phyloP scores from a whole-genome alignment of 2,888 invertebrate species.

The Dascillus cervinus region DNA sequence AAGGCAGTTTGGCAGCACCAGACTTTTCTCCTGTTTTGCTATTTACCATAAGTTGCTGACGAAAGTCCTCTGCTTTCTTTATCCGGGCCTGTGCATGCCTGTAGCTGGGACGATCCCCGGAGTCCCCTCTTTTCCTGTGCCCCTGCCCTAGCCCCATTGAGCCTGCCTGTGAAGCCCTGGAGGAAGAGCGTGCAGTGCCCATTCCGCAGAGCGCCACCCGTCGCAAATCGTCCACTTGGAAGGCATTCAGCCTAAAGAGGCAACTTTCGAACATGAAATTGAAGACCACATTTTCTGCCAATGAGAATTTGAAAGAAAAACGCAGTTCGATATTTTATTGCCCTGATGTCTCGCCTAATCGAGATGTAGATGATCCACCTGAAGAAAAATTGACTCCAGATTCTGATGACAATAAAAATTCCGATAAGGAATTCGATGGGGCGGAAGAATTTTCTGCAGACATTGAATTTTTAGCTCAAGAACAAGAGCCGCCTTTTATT shows the following conservation, averaged over 20 bases:
- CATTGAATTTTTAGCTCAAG: conserved; percentile 38
- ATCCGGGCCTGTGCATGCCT: conserved; percentile 35
- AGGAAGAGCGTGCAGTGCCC: conserved; percentile 33
- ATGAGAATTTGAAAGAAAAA: conserved; percentile 37
- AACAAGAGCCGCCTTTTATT: conserved; percentile 24
- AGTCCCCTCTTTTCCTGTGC: conserved; percentile 37
- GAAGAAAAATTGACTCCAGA: conserved; percentile 35
- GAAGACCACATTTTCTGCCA: conserved; percentile 53
- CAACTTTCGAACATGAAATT: conserved; percentile 71
- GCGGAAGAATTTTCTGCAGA: conserved; percentile 32
- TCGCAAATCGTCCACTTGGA: conserved; percentile 63
- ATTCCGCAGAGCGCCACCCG: conserved; percentile 41
- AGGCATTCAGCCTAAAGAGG: conserved; percentile 71
- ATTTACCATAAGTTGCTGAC: conserved; percentile 32
- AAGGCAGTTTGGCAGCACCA: conserved; percentile 19
- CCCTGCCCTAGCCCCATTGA: conserved; percentile 45
- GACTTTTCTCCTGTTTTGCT: conserved; percentile 30
- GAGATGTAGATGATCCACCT: conserved; percentile 23
- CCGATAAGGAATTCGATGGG: conserved; percentile 10
- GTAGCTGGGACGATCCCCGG: conserved; percentile 40
- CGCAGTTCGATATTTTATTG: conserved; percentile 39
- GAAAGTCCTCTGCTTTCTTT: conserved; percentile 28
- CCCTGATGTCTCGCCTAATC: conserved; percentile 25
- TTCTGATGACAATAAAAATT: conserved; percentile 30
- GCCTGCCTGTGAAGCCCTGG: conserved; percentile 43